Base-by-base conservation (phyloP, 1,140 invertebrate species). In the Lepidurus arcticus region DNA sequence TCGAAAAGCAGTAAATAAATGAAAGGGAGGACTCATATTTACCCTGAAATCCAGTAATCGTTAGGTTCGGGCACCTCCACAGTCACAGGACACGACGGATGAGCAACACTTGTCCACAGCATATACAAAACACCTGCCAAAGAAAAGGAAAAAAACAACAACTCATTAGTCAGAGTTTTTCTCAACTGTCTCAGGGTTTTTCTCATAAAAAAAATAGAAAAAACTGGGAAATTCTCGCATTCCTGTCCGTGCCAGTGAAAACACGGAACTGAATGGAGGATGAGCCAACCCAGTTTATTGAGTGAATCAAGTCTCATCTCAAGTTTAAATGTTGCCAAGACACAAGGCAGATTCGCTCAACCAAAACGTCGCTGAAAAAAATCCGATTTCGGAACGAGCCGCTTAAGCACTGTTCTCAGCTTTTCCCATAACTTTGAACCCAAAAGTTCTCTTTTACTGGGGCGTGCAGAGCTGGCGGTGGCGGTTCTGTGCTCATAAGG, bases 321-420 rank as follows among this genome's bases (percentile, higher is more conserved):
- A 65, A 65, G 16, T 65, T 65, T 65, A 65, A 13, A n/a, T n/a
- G 53, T 65, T 65, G 53, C 53, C 21, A 65, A 21, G 53, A 65
- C 53, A 65, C 34, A 65, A 65, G 53, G n/a, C 53, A 21, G 53
- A 34, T 34, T 34, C 34, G 34, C 34, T 34, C 53, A 65, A 65
- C 21, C 9, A 65, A 65, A 65, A 65, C 4, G 53, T 65, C 16
- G 7, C 21, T 21, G 21, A 65, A 65, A 53, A 53, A 21, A 65
- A 65, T 13, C 13, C 13, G 53, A n/a, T 65, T 7, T 16, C 4
- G 21, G 21, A 65, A 65, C 4, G 16, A 65, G 53, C 53, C 53
- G 53, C 53, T 65, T 65, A 65, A 65, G 53, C 53, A 65, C n/a
- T 65, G 53, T 16, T 65, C 53, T n/a, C 53, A 21, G 53, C 16